phyloP scores from a whole-genome alignment of 1,140 invertebrate species.

The Drosophila repleta region DNA sequence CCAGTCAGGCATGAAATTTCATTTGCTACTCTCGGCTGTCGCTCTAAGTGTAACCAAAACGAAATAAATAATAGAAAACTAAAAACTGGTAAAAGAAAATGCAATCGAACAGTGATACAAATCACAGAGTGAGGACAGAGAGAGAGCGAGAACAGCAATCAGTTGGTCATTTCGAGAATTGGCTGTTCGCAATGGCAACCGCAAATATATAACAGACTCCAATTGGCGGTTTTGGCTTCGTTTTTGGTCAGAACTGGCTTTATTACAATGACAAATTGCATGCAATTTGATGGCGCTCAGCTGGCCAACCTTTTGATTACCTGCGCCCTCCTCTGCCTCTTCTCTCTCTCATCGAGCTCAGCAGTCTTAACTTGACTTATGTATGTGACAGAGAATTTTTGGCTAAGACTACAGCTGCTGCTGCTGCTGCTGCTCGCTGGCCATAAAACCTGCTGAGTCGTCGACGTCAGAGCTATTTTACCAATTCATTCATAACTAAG shows the following conservation, averaged over 20 bases:
- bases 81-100: conserved; percentile 33
- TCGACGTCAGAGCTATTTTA: background rate
- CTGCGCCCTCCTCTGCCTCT: background rate
- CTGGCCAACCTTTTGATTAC: conserved; percentile 19
- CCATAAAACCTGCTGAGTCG: conserved; percentile 1
- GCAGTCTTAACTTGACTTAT: conserved; percentile 1
- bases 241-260: conserved; percentile 9
- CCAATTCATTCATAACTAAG: conserved; percentile 30
- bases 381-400: background rate
- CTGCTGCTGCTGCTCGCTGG: background rate
- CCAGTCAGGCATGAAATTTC: conserved; percentile 58
- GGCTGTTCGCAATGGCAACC: conserved; percentile 9
- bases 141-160: conserved; percentile 26
- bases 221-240: background rate
- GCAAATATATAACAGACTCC: conserved; percentile 13
- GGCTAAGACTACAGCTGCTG: background rate
- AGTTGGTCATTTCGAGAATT: conserved; percentile 23
- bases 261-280: conserved; percentile 53
- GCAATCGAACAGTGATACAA: conserved; percentile 47
- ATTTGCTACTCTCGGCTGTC: conserved; percentile 14
- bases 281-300: conserved; percentile 34
- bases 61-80: background rate
- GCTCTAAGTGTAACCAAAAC: conserved; percentile 47
- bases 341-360: background rate
- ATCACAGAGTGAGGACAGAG: background rate